phyloP scores from a whole-genome alignment of 2,113 vertebrate species.

The Jaculus jaculus region DNA sequence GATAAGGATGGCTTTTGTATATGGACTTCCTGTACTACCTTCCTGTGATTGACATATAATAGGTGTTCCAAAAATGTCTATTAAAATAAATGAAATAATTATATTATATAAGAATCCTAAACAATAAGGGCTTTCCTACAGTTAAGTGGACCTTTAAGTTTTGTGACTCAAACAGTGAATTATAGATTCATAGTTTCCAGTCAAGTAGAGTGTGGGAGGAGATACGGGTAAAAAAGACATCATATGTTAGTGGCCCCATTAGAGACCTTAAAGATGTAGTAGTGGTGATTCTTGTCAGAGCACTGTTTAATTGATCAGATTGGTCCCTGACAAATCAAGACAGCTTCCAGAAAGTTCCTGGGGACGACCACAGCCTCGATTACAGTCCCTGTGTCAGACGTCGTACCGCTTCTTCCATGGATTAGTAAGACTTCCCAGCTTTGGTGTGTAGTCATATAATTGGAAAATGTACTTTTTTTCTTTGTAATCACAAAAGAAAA shows the following conservation, averaged over 20 bases:
- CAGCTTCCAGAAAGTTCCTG: neutral
- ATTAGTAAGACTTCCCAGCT: neutral
- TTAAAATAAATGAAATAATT: slow-evolving; percentile 7
- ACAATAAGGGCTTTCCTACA: neutral
- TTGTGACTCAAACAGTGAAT: neutral
- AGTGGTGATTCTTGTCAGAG: neutral
- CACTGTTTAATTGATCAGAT: neutral
- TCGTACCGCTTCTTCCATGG: neutral
- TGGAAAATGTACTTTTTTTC: neutral
- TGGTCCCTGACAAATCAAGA: neutral
- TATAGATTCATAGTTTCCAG: neutral
- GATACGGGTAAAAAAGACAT: neutral
- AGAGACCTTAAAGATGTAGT: neutral
- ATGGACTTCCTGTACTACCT: neutral
- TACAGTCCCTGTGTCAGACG: neutral
- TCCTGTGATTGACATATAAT: neutral
- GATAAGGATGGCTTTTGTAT: neutral
- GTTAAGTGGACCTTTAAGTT: neutral
- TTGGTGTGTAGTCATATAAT: neutral
- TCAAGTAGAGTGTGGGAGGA: neutral
- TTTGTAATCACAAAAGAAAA: slow-evolving; percentile 8
- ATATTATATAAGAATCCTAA: neutral
- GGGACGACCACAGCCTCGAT: neutral
- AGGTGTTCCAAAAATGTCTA: neutral
- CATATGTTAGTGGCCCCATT: neutral